Evolutionary conservation across 2,888 invertebrate genomes (phyloP).

Genomic region (Drosophila gaucha): DNA sequence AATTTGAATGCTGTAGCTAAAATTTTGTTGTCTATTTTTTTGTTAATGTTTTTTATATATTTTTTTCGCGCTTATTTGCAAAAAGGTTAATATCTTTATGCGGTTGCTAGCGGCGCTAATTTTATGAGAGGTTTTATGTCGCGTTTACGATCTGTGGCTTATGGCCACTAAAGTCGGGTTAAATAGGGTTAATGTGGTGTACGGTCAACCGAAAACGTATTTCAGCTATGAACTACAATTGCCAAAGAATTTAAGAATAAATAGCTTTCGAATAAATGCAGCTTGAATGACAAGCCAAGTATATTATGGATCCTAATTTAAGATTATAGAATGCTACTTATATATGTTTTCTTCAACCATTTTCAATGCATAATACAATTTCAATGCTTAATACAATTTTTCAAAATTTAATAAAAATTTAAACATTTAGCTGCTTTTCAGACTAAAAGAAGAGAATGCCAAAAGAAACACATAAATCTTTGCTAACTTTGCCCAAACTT

Average conservation of each 20-base stretch:
- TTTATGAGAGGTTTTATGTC: constrained; percentile 47
- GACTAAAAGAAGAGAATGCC: background rate
- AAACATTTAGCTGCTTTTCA: background rate
- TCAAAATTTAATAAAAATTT: background rate
- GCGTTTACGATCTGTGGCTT: constrained; percentile 41
- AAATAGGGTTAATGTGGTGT: constrained; percentile 66
- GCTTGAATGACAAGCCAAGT: too few species aligned
- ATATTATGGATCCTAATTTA: too few species aligned
- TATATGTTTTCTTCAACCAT: too few species aligned
- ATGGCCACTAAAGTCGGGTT: constrained; percentile 53
- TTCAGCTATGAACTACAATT: background rate
- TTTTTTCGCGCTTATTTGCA: constrained; percentile 45
- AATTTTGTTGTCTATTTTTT: constrained; percentile 9
- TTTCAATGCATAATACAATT: too few species aligned
- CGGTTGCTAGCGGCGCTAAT: constrained; percentile 34
- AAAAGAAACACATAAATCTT: constrained; percentile 9
- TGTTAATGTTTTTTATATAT: background rate
- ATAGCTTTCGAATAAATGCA: too few species aligned
- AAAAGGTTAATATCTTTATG: constrained; percentile 70
- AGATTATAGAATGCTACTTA: too few species aligned
- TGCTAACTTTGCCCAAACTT: background rate
- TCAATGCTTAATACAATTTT: background rate
- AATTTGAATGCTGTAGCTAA: constrained; percentile 21
- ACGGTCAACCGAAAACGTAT: constrained; percentile 10
- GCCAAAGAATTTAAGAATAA: background rate